Base-by-base conservation (phyloP, 2,888 invertebrate species). In the Limnephilus auricula region DNA sequence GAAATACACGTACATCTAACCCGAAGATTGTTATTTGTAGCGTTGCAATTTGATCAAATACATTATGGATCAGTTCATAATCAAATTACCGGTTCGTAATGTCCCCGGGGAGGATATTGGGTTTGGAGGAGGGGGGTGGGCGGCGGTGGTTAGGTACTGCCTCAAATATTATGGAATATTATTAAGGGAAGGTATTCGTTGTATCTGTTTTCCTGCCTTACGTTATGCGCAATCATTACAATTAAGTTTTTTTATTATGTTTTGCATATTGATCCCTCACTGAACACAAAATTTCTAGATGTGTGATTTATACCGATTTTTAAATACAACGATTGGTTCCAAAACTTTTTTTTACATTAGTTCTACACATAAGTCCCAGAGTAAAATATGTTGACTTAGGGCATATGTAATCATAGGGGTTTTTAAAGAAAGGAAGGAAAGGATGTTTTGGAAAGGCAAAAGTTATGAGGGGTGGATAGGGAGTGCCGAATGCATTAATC, bases 21-120 rank as follows among this genome's bases (percentile, higher is more conserved):
- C n/a, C 25, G 65, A 65, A 65, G 65, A 65, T 65, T 65, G 65
- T 65, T 65, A 65, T 65, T 65, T 65, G 65, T 65, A 31, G 34
- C 85, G 50, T 18, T 65, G 65, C 65, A 65, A n/a, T 65, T 65
- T 65, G 65, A 65, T 65, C 65, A n/a, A 79, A 91, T 92, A 86
- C 92, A 92, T 92, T 92, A 92, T 92, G 91, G 92, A 92, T 92
- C 91, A 92, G 91, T 37, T 87, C 89, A 88, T 92, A 92, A 92
- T 92, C 90, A 92, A 91, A 92, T 92, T 92, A 92, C 92, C 88
- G 80, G 90, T 89, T 91, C 88, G 91, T 91, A 82, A 84, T 40
- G 79, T 89, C 92, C 91, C 91, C 5, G n/a, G 91, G 91, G 92
- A 37, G 31, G 25, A 25, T 31, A 37, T 25, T 1, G 6, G 45